Evolutionary conservation across 2,888 invertebrate genomes (phyloP), one percentile per base, ranked within the genome.

Genomic region (Sphaerophoria taeniata): DNA sequence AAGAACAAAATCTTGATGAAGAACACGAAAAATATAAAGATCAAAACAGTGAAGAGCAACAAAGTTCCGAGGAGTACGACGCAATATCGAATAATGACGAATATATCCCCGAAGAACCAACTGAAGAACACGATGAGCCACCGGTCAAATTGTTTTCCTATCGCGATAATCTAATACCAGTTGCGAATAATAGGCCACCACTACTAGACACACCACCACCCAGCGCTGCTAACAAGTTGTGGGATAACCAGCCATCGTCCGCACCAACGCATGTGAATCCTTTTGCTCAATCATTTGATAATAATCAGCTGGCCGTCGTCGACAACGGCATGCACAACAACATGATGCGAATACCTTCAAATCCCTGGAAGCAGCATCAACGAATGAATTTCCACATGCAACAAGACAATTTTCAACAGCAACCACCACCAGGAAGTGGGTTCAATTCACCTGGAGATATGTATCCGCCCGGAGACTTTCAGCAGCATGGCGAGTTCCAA

Each of bases 331-430:
- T 80, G 34, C 75, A 51, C 24, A 84, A 51, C 39, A 77, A 49
- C 11, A 75, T 69, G n/a, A 69, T 85, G 65, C 85, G 77, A 58
- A 39, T 72, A n/a, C 72, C 77, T n/a, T 12, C 76, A 7, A 87
- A 80, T 81, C 83, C 80, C 0, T 87, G 87, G 77, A 87, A 75
- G 16, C 84, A 87, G 14, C 84, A 87, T 72, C 70, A 78, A 24
- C 70, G 87, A 43, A 58, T 78, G 79, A 65, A 74, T 3, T 87
- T 80, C 61, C 70, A 87, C 53, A 86, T 87, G 77, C 77, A 85
- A 12, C 81, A 69, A 33, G 72, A 83, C 5, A 78, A 79, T 12
- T 77, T 60, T 16, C 86, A 61, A 34, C 78, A 71, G 36, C 77
- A 73, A 55, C 58, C 43, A 45, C 82, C 58, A 31, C 73, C 11